These are phyloP conservation scores for Diprion similis DNA, from an alignment of 1,140 invertebrate species.

Conservation along the genomic window DNA sequence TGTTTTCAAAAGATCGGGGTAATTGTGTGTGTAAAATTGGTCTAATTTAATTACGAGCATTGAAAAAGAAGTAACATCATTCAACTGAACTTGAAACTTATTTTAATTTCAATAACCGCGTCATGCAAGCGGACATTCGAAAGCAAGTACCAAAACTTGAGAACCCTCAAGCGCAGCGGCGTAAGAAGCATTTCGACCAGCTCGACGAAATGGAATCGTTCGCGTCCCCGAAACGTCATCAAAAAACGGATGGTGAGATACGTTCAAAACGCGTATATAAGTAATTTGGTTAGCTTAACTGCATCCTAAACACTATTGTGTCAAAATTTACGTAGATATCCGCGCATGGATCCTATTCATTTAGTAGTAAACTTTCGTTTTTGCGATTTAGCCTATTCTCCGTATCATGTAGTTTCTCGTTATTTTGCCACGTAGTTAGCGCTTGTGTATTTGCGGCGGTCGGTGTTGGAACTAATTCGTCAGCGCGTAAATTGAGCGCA, in stretches of 20 bases:
- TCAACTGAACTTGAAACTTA: too few species aligned
- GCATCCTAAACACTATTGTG: constrained; percentile 28
- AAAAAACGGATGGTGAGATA: constrained; percentile 57
- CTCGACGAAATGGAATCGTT: constrained; percentile 57
- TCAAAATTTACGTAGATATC: constrained; percentile 33
- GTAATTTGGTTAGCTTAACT: constrained; percentile 3
- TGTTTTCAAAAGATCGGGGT: constrained; percentile 41
- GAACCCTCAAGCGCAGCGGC: constrained; percentile 36
- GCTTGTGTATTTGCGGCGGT: not conserved
- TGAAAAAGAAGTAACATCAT: too few species aligned
- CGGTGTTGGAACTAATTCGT: not conserved
- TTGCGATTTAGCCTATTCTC: constrained; percentile 1
- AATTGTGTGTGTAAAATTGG: constrained; percentile 25
- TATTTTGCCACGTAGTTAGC: constrained; percentile 4
- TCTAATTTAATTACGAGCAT: not conserved
- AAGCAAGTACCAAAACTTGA: constrained; percentile 50
- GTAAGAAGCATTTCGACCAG: constrained; percentile 43
- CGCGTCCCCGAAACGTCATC: constrained; percentile 52
- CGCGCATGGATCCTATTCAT: constrained; percentile 34
- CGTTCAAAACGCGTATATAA: constrained; percentile 16
- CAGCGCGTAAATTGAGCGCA: constrained; percentile 4
- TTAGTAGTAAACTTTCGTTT: constrained; percentile 19
- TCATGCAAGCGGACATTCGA: constrained; percentile 36
- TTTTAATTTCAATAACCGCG: too few species aligned
- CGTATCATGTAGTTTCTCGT: constrained; percentile 26